phyloP scores from a whole-genome alignment of 2,113 vertebrate species.

The Cacatua alba region DNA sequence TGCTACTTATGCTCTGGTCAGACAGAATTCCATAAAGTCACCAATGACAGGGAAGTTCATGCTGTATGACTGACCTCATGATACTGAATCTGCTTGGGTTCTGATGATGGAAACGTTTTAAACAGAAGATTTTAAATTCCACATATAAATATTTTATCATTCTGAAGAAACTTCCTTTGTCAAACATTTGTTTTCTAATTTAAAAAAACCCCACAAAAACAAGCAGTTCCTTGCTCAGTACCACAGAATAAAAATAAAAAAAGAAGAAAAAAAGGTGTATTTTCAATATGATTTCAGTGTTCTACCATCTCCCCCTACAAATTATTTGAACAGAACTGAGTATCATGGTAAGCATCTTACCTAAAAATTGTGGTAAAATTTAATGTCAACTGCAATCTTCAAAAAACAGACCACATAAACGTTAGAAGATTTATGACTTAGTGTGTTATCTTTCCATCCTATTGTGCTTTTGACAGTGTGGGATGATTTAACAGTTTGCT shows the following conservation, averaged over 20 bases:
- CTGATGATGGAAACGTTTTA: background rate
- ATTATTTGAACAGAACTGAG: background rate
- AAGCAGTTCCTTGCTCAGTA: background rate
- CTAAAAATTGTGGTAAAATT: background rate
- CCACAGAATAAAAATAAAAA: background rate
- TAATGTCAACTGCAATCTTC: background rate
- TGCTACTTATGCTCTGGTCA: background rate
- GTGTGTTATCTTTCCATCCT: background rate
- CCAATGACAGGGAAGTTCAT: background rate
- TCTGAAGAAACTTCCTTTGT: background rate
- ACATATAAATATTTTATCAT: background rate
- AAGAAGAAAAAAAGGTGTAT: background rate
- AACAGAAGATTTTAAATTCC: background rate
- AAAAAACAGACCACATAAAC: background rate
- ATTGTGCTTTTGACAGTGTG: background rate
- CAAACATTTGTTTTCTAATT: background rate
- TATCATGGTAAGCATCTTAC: background rate
- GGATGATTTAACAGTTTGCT: background rate
- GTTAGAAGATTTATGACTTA: background rate
- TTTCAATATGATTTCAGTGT: background rate
- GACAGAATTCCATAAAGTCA: background rate
- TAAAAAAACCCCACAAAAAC: background rate
- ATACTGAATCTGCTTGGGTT: background rate
- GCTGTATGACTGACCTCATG: background rate
- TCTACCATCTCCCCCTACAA: background rate